Base-by-base conservation (phyloP, 2,797 vertebrate genomes). In the Pagetopsis macropterus region DNA sequence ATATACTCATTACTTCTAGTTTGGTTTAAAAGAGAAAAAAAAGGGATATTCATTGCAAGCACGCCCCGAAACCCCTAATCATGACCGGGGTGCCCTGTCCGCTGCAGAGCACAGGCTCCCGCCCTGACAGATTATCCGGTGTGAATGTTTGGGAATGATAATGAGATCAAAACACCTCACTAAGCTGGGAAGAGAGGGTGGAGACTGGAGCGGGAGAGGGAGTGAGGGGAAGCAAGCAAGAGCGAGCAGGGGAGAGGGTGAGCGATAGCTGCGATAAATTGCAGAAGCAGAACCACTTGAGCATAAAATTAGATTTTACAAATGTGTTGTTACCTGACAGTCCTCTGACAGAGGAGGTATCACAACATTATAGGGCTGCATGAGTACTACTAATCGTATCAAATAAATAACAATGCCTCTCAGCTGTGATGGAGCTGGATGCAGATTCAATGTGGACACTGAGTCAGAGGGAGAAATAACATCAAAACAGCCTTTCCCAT, bases 251-350 rank as follows among this genome's bases (percentile, higher is more conserved):
- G 72, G 82, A 76, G 86, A 79, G 84, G 81, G 76, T 91, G 90
- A 90, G 88, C 88, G 87, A 92, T 90, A 88, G 91, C 91, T 86
- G 87, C 84, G 93, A 94, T 94, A 93, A 94, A 94, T 94, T 94
- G 91, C 91, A 92, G 89, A 90, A 93, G 92, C 94, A 91, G 90
- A 94, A 88, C 89, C 94, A 94, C 94, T 94, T 96, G 94, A 95
- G 95, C 95, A 95, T 96, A 95, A 96, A 96, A 96, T 96, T 94
- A 94, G 94, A 95, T 95, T 95, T 95, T 95, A 94, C 93, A 94
- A 95, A 95, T 93, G 93, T 93, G 94, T 94, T 95, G 94, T 95
- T 94, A 94, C 93, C 94, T 95, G 94, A 94, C 93, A 94, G 89
- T 93, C 90, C 91, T 94, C 90, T 94, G 94, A 95, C 90, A 90